Evolutionary conservation across 2,113 vertebrate species (phyloP).

Genomic region (Lanius ludovicianus): DNA sequence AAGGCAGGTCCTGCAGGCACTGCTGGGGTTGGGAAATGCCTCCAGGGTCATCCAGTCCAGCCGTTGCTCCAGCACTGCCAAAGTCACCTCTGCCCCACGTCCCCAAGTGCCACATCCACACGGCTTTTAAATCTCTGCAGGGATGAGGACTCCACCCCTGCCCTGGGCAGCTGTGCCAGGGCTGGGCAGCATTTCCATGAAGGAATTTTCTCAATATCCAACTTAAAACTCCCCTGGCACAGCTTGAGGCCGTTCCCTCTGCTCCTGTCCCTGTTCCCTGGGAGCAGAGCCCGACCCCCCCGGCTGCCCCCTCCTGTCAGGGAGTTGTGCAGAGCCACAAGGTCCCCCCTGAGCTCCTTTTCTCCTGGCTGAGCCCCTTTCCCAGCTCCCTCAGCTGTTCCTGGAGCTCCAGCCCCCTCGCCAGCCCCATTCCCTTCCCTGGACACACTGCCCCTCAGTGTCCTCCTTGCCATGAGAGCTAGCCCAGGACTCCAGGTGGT

Average conservation of each 20-base stretch:
- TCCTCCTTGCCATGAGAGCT: neutral
- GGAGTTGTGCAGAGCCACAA: neutral
- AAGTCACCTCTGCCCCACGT: neutral
- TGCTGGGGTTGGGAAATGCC: neutral
- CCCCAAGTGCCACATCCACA: neutral
- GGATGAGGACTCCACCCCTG: neutral
- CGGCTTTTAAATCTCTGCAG: neutral
- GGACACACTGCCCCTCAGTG: fast-evolving
- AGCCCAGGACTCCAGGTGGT: neutral
- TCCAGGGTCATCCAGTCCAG: neutral
- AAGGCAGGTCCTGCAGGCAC: neutral
- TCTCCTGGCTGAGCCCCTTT: neutral
- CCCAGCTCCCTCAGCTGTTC: neutral
- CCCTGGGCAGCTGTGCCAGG: neutral
- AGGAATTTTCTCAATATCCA: neutral
- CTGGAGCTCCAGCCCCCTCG: neutral
- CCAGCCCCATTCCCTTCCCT: neutral
- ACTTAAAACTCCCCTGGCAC: fast-evolving
- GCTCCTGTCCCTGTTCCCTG: neutral
- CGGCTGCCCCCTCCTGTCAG: neutral
- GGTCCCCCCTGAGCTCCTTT: neutral
- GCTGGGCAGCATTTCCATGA: neutral
- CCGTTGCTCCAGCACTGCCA: neutral
- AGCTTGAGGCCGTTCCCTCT: neutral
- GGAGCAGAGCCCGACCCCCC: neutral